Conservation (phyloP, 1,140 invertebrate genomes). For the Aphelenchoides fujianensis region DNA sequence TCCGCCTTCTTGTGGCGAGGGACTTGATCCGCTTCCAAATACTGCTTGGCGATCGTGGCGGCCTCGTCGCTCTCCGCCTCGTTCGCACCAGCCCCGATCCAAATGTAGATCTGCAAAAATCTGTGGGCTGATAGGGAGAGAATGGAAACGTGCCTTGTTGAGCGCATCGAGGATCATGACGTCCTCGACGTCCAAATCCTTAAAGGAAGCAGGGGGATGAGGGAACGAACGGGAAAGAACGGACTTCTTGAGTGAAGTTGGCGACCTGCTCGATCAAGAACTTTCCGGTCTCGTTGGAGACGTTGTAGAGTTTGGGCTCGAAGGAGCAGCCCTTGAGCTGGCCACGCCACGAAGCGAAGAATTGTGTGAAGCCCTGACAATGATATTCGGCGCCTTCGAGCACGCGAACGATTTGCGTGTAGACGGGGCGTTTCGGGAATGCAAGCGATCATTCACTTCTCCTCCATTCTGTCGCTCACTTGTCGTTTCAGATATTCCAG, state of each 20-base stretch:
- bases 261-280: conserved; percentile 70
- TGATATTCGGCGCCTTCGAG: conserved; percentile 57
- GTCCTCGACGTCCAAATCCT: conserved; percentile 78
- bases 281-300: conserved; percentile 65
- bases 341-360: conserved; percentile 51
- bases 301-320: conserved; percentile 70
- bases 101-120: no score
- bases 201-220: conserved; percentile 27
- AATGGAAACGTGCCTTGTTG: no score
- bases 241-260: conserved; percentile 65
- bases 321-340: conserved; percentile 44
- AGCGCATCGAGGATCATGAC: conserved; percentile 81
- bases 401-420: conserved; percentile 56
- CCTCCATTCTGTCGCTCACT: conserved; percentile 23
- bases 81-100: conserved; percentile 73
- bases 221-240: conserved; percentile 10
- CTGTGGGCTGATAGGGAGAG: no score
- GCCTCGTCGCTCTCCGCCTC: conserved; percentile 70
- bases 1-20: conserved; percentile 55
- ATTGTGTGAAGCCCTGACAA: conserved; percentile 51
- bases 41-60: conserved; percentile 65
- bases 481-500: conserved; percentile 58
- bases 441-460: neutral
- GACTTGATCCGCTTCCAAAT: conserved; percentile 47
- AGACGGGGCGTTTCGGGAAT: conserved; percentile 53